Evolutionary conservation across 2,113 vertebrate species (phyloP), one percentile per base, ranked within the genome.

Genomic region (Dicaeum eximium): DNA sequence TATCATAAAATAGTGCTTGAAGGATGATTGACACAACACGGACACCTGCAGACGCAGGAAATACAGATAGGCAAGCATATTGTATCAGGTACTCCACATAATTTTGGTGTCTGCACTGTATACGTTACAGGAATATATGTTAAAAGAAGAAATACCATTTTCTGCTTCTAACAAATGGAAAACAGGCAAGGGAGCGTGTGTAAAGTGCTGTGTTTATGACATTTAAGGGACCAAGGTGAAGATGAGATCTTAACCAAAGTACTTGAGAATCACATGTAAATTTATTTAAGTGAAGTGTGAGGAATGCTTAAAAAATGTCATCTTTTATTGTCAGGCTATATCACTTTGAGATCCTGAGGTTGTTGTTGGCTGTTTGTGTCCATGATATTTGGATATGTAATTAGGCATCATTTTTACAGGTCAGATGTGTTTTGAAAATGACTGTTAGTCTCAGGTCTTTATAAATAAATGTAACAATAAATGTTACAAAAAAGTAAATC

Each of bases 341-440:
- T 95, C 88, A 81, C 61, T 96, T 90, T 89, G 81, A 96, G 91
- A 94, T 95, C 80, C 60, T 44, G 57, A 83, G 74, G 69, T 96
- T 96, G 95, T 97, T 98, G 97, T 97, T 97, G 96, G 97, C 90
- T 98, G 95, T 97, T 96, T 95, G 89, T 97, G 92, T 86, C 82
- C 85, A 80, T 94, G 96, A 64, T 97, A 93, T 97, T 97, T 97
- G 97, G 97, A 96, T 98, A 92, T 96, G 91, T 97, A 97, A 97
- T 95, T 96, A 97, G 95, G 94, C 97, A 96, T 98, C 95, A 97
- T 97, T 96, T 97, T 96, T 97, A 92, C 97, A 96, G 93, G 92
- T 98, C 94, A 96, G 80, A 93, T 97, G 72, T 86, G 72, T 97
- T 92, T 90, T 93, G 94, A 93, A 97, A 97, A 95, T 97, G 71